Evolutionary conservation across 2,888 invertebrate species (phyloP).

Genomic region (Entomobrya multifasciata): DNA sequence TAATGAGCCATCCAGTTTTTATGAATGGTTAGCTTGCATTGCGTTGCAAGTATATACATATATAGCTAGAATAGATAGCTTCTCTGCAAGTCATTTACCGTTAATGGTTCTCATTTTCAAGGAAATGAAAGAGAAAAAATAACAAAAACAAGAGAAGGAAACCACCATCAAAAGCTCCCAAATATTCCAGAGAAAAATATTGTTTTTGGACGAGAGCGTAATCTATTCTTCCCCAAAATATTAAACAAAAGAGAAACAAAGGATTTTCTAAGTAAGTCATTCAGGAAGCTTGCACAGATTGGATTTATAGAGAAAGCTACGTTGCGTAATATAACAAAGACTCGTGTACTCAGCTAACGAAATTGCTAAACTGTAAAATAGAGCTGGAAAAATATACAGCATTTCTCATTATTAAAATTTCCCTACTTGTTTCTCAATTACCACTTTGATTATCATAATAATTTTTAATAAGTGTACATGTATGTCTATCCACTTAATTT

Average conservation of each 20-base stretch:
- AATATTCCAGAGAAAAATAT: slow-evolving; percentile 2
- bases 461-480: too few relatives aligned
- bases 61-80: not conserved
- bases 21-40: slow-evolving; percentile 6
- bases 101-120: not conserved
- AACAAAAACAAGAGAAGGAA: not conserved
- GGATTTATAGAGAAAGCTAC: too few relatives aligned
- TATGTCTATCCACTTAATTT: too few relatives aligned
- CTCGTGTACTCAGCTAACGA: too few relatives aligned
- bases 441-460: not conserved
- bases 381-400: too few relatives aligned
- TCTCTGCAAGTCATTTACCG: not conserved
- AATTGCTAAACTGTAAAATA: too few relatives aligned
- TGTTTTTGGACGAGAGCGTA: slow-evolving; percentile 17
- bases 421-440: not conserved
- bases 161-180: not conserved
- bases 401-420: too few relatives aligned
- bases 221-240: not conserved
- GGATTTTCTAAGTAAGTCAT: not conserved
- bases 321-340: too few relatives aligned
- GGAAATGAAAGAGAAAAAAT: not conserved
- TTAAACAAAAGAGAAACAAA: slow-evolving; percentile 8
- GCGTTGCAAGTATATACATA: too few relatives aligned
- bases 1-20: slow-evolving; percentile 58
- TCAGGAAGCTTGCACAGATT: too few relatives aligned